Evolutionary conservation across 2,888 invertebrate genomes (phyloP), one percentile per base, ranked within the genome.

Genomic region (Antitype chi): DNA sequence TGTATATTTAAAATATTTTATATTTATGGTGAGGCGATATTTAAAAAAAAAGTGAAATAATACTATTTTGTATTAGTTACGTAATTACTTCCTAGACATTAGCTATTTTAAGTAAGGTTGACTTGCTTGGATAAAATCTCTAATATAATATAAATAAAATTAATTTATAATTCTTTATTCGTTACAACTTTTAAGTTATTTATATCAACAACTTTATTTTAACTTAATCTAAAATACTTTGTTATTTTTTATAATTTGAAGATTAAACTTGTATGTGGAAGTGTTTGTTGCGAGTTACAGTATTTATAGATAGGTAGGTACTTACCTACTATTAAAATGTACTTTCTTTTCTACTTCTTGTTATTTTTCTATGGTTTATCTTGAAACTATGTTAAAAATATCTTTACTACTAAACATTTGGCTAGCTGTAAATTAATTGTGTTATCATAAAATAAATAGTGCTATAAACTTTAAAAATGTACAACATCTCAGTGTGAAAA

Each of bases 271-370:
- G 7, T 69, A 25, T 69, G 28, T 70, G 23, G 47, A 17, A 57
- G 53, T 69, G 47, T 75, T 59, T 20, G 57, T 62, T 38, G 20
- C 6, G 9, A n/a, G 5, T 62, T 52, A 49, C 2, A 62, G 28
- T 74, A 69, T 78, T 78, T 71, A 59, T 84, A 49, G 25, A 57
- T 59, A 52, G n/a, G 28, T 66, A 53, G 11, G 38, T 28, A 78
- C 32, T 49, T 32, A 78, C 32, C 38, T 32, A 28, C 25, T 74
- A 20, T 9, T 25, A 69, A 49, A 38, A 73, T 74, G 11, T 76
- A 47, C 20, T 71, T 66, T 74, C 28, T 74, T 71, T 84, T 84
- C 80, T 79, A 71, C 5, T 25, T 75, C 84, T 83, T 71, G 13
- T 75, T 75, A 71, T 70, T 83, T 78, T 74, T 70, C 79, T 70